Conservation (phyloP, 2,113 vertebrate genomes). For the Fregata magnificens region DNA sequence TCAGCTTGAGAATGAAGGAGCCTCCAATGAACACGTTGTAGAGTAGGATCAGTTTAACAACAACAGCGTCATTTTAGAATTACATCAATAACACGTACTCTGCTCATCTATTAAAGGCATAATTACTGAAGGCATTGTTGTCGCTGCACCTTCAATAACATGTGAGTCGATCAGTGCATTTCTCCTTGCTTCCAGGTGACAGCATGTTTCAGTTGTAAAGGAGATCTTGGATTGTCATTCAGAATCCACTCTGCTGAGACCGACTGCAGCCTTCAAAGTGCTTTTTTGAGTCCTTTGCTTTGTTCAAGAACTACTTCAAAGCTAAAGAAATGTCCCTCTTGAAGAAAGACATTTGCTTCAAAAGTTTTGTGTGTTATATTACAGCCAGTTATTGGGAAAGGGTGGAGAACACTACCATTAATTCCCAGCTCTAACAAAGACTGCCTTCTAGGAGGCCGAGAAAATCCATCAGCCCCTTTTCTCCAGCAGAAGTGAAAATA, state of each 20-base stretch:
- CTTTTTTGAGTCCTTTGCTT: background rate
- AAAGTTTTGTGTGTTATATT: background rate
- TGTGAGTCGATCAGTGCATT: background rate
- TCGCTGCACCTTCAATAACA: background rate
- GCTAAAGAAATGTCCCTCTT: background rate
- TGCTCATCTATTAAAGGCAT: background rate
- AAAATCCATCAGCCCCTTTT: background rate
- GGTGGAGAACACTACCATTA: background rate
- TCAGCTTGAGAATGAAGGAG: background rate
- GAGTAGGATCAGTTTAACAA: background rate
- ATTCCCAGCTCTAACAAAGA: background rate
- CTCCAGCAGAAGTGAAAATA: background rate
- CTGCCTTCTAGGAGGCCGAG: background rate
- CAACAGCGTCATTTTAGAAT: background rate
- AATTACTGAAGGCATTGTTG: background rate
- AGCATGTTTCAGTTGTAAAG: background rate
- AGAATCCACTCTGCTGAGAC: background rate
- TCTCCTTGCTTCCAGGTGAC: background rate
- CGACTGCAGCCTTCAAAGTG: background rate
- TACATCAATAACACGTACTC: background rate
- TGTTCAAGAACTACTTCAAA: background rate
- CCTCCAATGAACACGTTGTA: background rate
- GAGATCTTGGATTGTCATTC: background rate
- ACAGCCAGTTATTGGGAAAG: background rate
- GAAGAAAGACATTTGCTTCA: background rate